Base-by-base conservation (phyloP, 2,888 invertebrate species). In the Drosophila picticornis region DNA sequence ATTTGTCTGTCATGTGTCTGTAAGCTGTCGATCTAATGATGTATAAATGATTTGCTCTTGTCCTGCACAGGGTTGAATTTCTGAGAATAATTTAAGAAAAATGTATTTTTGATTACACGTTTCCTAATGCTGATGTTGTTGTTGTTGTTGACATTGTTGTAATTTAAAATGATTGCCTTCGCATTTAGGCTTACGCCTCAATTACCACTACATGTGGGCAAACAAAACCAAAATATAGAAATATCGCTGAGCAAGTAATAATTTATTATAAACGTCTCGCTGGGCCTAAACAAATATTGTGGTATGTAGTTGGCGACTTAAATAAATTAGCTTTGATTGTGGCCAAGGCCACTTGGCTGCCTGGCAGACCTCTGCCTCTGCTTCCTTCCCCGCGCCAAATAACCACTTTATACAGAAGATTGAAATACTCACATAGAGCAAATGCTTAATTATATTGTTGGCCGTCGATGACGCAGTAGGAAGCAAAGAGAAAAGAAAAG, bases 311-410 rank as follows among this genome's bases (percentile, higher is more conserved):
- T 73, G 90, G 85, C 72, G 83, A 77, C 87, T 89, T 76, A 87
- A 84, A 84, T 86, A 89, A 87, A 87, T 90, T 90, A 84, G 77
- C 77, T 90, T 66, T 87, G 84, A 77, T 84, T 81, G 76, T 84
- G 87, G 72, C 68, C 86, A 77, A 70, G 81, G 77, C 72, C 81
- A 77, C 13, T 64, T 69, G 67, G 71, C 19, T 50, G 27, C 51
- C 50, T n/a, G 34, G 50, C 43, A 29, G n/a, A 6, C 40, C 27
- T n/a, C 46, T 22, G 19, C 53, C 34, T 16, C 34, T 16, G 34
- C 10, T 16, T 31, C 16, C 57, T 6, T 5, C 10, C 6, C 2
- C 13, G 3, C 13, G 11, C 43, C 40, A 5, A 2, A 11, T 64
- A 76, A 57, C 65, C 58, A 74, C 71, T 72, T 81, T 75, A 57